phyloP scores from a whole-genome alignment of 2,797 vertebrate species.

The Todus mexicanus region DNA sequence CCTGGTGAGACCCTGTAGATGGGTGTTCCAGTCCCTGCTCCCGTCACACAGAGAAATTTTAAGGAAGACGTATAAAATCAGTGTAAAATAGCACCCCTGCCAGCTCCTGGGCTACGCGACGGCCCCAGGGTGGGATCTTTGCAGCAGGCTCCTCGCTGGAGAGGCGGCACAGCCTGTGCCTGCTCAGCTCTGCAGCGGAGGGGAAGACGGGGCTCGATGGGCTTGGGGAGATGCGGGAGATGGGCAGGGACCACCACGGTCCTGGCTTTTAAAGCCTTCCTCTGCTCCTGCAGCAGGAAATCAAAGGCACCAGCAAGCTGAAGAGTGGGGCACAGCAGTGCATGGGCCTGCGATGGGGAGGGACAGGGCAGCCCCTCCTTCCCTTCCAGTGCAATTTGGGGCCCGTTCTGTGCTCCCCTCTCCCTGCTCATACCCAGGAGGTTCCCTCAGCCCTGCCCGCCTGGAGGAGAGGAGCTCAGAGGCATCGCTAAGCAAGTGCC shows the following conservation, averaged over 20 bases:
- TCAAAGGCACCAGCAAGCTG: conserved; percentile 22
- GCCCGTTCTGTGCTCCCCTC: not conserved
- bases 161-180: not conserved
- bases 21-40: not conserved
- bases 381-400: not conserved
- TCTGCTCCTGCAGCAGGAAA: not conserved
- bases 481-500: not conserved
- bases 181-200: not conserved
- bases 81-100: conserved; percentile 29
- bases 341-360: too few relatives aligned
- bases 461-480: not conserved
- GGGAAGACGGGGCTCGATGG: not conserved
- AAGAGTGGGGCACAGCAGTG: not conserved
- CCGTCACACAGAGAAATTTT: not conserved
- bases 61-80: conserved; percentile 10
- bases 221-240: not conserved
- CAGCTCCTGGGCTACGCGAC: not conserved
- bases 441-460: not conserved
- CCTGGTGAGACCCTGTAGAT: not conserved
- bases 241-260: not conserved
- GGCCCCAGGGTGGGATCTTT: not conserved
- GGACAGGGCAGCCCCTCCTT: not conserved
- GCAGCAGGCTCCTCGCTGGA: not conserved
- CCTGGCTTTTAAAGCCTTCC: not conserved
- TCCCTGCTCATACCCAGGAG: not conserved